Percentiles rank a stretch among this genome's conserved stretches.
Evolutionary conservation across 1,140 invertebrate species (phyloP).

Genomic region (Monomorium pharaonis): DNA sequence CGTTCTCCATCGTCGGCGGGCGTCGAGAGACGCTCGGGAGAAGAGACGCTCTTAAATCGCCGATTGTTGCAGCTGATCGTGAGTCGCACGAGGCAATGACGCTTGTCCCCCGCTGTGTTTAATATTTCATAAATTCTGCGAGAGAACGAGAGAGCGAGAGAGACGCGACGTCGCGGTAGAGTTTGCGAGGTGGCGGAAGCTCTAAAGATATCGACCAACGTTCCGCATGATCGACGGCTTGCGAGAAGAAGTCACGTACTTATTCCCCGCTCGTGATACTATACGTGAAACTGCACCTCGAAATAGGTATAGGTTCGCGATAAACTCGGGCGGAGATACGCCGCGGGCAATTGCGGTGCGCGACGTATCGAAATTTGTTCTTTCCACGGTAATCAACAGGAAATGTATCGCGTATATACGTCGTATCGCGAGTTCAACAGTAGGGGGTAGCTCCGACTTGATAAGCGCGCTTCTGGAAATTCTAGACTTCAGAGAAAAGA

Average conservation of each 20-base stretch:
- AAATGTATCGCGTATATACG: too few relatives aligned
- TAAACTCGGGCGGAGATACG: not conserved
- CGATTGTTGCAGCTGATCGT: not conserved
- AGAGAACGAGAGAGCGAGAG: too few relatives aligned
- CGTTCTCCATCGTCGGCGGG: not conserved
- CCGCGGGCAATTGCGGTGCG: not conserved
- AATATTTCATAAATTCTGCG: slow-evolving; percentile 42
- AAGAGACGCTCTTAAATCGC: not conserved
- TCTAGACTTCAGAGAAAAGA: too few relatives aligned
- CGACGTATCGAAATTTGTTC: not conserved
- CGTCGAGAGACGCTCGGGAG: not conserved
- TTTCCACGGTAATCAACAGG: not conserved
- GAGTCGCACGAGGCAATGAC: not conserved
- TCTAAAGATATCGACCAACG: slow-evolving; percentile 23
- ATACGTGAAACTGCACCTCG: not conserved
- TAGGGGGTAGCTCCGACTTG: not conserved
- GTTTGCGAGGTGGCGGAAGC: not conserved
- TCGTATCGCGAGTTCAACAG: not conserved
- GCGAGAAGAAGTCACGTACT: not conserved
- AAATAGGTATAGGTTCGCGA: not conserved
- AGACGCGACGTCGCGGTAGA: not conserved
- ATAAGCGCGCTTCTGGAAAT: not conserved
- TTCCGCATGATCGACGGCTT: not conserved
- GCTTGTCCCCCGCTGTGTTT: not conserved
- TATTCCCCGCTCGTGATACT: not conserved